Percentiles rank a stretch among this genome's conserved stretches.
Evolutionary conservation across 2,797 vertebrate species (phyloP).

Genomic region (Dipus sagitta): DNA sequence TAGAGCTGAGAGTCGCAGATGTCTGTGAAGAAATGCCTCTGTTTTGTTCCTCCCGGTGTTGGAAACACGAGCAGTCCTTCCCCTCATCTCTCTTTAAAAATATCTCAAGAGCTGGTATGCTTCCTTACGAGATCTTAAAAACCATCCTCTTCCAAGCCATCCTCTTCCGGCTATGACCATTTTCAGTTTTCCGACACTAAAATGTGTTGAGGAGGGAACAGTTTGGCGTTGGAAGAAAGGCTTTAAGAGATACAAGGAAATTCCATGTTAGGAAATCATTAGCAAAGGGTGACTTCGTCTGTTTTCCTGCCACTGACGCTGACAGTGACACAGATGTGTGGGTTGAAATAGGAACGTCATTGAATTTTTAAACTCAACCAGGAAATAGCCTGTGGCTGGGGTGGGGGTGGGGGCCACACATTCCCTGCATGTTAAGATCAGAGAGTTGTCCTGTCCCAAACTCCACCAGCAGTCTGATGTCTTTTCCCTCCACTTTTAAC

Average conservation of each 20-base stretch:
- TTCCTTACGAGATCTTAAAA: conserved; percentile 66
- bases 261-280: conserved; percentile 91
- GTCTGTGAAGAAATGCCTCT: conserved; percentile 24
- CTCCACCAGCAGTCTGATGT: neutral
- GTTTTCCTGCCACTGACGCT: conserved; percentile 91
- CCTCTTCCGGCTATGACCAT: conserved; percentile 78
- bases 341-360: conserved; percentile 89
- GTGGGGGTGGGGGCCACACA: conserved; percentile 81
- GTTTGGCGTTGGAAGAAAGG: conserved; percentile 79
- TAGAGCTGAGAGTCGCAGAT: conserved; percentile 39
- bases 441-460: conserved; percentile 66
- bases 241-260: conserved; percentile 85
- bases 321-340: conserved; percentile 91
- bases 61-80: conserved; percentile 9
- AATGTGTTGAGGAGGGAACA: conserved; percentile 67
- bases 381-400: conserved; percentile 90
- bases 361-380: conserved; percentile 89
- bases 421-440: conserved; percentile 72
- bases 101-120: conserved; percentile 24
- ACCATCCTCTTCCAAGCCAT: conserved; percentile 65
- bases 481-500: neutral
- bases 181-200: conserved; percentile 79
- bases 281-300: conserved; percentile 88
- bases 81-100: conserved; percentile 25
- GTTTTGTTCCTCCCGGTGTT: conserved; percentile 42